Evolutionary conservation across 1,140 invertebrate genomes (phyloP).

Genomic region (Ceratosolen solmsi): DNA sequence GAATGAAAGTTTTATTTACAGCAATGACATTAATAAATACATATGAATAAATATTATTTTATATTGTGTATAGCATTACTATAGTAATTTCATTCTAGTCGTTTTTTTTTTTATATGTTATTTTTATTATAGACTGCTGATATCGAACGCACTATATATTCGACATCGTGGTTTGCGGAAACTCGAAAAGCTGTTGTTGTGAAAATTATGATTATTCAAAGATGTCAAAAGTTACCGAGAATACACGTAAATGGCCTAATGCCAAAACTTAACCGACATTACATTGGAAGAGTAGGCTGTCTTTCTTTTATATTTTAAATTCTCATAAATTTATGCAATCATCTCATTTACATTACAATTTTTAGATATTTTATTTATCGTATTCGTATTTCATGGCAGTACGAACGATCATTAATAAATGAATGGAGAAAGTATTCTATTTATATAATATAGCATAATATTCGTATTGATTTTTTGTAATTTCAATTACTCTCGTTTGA

Average conservation of each 20-base stretch:
- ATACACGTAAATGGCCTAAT: conserved; percentile 34
- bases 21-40: too few species aligned
- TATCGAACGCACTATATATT: background rate
- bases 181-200: background rate
- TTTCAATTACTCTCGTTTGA: too few species aligned
- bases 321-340: background rate
- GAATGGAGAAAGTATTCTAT: too few species aligned
- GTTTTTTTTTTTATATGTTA: too few species aligned
- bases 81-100: too few species aligned
- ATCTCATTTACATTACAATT: background rate
- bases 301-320: background rate
- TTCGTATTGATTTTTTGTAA: too few species aligned
- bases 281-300: background rate
- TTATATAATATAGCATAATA: too few species aligned
- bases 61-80: too few species aligned
- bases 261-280: conserved; percentile 9
- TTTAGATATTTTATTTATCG: conserved; percentile 14
- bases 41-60: too few species aligned
- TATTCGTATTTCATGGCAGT: conserved; percentile 23
- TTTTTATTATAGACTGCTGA: background rate
- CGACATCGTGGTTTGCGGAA: background rate
- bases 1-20: background rate
- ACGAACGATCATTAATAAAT: background rate
- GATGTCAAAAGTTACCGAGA: conserved; percentile 26
- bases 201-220: conserved; percentile 15